Evolutionary conservation across 2,797 vertebrate genomes (phyloP).

Genomic region (Carcharodon carcharias): DNA sequence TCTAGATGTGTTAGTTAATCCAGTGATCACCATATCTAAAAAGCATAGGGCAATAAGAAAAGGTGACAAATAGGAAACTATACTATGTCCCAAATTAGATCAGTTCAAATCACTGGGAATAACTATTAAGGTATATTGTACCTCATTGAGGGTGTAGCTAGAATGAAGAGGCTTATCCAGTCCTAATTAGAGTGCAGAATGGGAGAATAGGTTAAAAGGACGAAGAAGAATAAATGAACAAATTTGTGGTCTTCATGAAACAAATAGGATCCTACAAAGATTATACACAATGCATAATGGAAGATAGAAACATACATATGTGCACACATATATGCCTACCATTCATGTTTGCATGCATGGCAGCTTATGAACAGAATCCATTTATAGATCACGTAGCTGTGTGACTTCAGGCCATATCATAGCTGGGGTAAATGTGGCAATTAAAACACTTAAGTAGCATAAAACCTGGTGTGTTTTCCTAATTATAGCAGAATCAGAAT

Average conservation of each 20-base stretch:
- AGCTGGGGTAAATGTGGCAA: not conserved
- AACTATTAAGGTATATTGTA: not conserved
- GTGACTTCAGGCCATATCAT: not conserved
- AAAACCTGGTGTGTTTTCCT: slow-evolving; percentile 1
- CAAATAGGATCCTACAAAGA: not conserved
- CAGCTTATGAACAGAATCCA: not conserved
- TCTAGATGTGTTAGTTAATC: not conserved
- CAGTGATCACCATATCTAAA: not conserved
- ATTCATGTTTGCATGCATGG: not conserved
- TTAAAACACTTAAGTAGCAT: not conserved
- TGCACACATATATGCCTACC: not conserved
- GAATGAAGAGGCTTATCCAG: not conserved
- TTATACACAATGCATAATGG: not conserved
- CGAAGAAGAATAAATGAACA: not conserved
- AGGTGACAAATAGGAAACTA: not conserved
- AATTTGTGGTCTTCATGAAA: not conserved
- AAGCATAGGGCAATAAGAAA: not conserved
- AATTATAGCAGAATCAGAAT: not conserved
- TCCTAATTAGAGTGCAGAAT: not conserved
- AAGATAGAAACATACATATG: not conserved
- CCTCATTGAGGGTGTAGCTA: not conserved
- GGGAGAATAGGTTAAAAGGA: not conserved
- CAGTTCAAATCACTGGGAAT: not conserved
- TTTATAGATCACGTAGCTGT: not conserved
- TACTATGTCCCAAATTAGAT: not conserved